Conservation (phyloP, 2,888 invertebrate genomes). For the Eupithecia vulgata region DNA sequence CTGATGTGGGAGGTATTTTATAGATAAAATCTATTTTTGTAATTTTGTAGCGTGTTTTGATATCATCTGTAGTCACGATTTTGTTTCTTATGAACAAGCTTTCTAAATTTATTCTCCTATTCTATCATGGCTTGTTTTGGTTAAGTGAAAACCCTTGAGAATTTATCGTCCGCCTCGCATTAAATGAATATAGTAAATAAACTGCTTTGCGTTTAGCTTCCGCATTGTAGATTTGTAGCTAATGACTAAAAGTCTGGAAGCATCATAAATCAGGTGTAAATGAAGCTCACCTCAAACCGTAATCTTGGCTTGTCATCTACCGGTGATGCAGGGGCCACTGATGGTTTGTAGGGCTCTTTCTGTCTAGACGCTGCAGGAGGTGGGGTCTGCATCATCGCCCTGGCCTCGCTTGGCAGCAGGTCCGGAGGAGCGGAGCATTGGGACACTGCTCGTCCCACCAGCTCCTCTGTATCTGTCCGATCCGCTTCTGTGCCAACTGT, state of each 20-base stretch:
- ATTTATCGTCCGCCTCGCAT: slow-evolving; percentile 2
- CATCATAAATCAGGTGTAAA: neutral
- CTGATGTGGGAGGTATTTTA: slow-evolving; percentile 28
- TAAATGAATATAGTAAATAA: neutral
- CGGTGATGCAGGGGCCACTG: slow-evolving; percentile 48
- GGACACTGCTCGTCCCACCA: slow-evolving; percentile 86
- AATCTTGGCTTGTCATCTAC: slow-evolving; percentile 71
- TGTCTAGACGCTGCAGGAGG: slow-evolving; percentile 49
- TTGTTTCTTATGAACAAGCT: slow-evolving; percentile 49
- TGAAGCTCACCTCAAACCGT: slow-evolving; percentile 71
- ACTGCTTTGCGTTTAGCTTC: slow-evolving; percentile 5
- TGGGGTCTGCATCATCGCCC: slow-evolving; percentile 75
- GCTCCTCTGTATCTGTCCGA: slow-evolving; percentile 88
- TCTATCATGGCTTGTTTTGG: slow-evolving; percentile 4
- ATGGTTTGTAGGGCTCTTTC: slow-evolving; percentile 52
- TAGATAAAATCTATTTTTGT: slow-evolving; percentile 37
- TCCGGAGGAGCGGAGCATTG: slow-evolving; percentile 87
- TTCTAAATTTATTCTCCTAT: slow-evolving; percentile 49
- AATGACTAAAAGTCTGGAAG: neutral
- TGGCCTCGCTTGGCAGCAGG: slow-evolving; percentile 83
- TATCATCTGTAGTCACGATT: slow-evolving; percentile 61
- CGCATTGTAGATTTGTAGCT: neutral
- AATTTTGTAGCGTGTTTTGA: slow-evolving; percentile 43
- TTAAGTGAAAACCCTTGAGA: neutral
- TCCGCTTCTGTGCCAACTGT: slow-evolving; percentile 86